phyloP scores from a whole-genome alignment of 1,140 invertebrate genomes.

The Brachionus rotundiformis region DNA sequence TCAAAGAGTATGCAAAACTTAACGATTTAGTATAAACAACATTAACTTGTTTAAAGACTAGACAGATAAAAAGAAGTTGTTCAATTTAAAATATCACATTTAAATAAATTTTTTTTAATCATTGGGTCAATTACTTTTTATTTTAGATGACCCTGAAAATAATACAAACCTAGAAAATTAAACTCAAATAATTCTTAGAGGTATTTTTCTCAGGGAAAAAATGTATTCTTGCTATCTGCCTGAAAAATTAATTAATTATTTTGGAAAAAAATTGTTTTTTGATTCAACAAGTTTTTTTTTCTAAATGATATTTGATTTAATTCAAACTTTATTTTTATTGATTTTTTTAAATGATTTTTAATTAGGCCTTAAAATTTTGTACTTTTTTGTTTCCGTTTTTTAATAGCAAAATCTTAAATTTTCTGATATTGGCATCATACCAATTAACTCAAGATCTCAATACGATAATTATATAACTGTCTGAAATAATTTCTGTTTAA shows the following conservation, averaged over 20 bases:
- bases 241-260: not conserved
- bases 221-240: not conserved
- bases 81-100: not conserved
- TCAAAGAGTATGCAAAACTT: not conserved
- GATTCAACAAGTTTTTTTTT: not conserved
- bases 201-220: not conserved
- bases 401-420: not conserved
- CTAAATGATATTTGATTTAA: not conserved
- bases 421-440: conserved; percentile 8
- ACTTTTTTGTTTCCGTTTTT: not conserved
- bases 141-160: not conserved
- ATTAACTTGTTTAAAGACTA: not conserved
- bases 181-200: not conserved
- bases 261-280: not conserved
- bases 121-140: not conserved
- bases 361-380: not conserved
- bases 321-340: not conserved
- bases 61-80: conserved; percentile 1
- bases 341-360: not conserved
- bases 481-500: not conserved
- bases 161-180: not conserved
- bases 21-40: not conserved
- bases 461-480: not conserved
- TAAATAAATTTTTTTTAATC: not conserved
- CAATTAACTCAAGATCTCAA: conserved; percentile 1